Base-by-base conservation (phyloP, 2,888 invertebrate genomes). In the Chalcis sispes region DNA sequence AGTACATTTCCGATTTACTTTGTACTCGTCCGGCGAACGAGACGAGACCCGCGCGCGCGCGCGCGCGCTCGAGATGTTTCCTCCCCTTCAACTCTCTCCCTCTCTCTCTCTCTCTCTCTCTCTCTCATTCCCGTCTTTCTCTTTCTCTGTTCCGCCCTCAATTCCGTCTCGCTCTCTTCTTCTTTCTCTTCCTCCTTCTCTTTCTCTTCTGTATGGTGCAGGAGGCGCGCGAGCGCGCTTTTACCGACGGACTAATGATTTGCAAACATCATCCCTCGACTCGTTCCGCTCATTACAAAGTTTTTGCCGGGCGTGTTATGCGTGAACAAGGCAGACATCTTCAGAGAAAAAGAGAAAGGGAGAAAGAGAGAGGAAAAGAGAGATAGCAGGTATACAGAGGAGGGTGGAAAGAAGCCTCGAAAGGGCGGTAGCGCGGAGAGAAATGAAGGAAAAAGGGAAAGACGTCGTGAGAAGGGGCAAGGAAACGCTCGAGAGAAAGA, bases 241-340 rank as follows among this genome's bases (percentile, higher is more conserved):
- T 80, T 81, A 79, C 81, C 81, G 77, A 80, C 81, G 81, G 77
- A 79, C 85, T 87, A 88, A 88, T 85, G 87, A 88, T 87, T 87
- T 87, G 85, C 85, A 88, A 88, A 88, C 85, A 87, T 81, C 82
- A 81, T 82, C 84, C 82, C 81, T 79, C 79, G 66, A 65, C 79
- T 82, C 80, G 81, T 83, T 82, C 75, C 80, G 80, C 83, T 83
- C 84, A 83, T 86, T 85, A 84, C 74, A 73, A 85, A 84, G 82
- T 85, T 85, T 86, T 84, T 81, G 75, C 78, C 78, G 72, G 66
- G 77, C 79, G 79, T 81, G 80, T 82, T 81, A 77, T 77, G 77
- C 80, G 82, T 70, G 77, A 77, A 82, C 82, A 81, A 82, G 81
- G 80, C 79, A 83, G 84, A 82, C 83, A 80, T 85, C 81, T 85